Evolutionary conservation across 2,888 invertebrate genomes (phyloP).

Genomic region (Malacosoma neustria): DNA sequence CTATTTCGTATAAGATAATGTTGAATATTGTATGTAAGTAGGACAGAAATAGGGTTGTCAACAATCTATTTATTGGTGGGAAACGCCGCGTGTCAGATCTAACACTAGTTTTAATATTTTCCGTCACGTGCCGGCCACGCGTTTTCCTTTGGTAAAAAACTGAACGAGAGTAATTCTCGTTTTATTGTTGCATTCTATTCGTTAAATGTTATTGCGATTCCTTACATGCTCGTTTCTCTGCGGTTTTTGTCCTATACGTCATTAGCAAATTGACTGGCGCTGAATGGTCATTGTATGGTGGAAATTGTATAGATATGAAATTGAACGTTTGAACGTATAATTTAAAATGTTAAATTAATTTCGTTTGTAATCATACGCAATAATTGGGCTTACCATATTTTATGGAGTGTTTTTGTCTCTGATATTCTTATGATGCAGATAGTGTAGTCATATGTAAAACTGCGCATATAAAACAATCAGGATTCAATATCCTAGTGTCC

Average conservation of each 20-base stretch:
- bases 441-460: too few relatives aligned
- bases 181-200: conserved; percentile 67
- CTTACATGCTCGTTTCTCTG: conserved; percentile 18
- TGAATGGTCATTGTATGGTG: conserved; percentile 19
- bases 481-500: too few relatives aligned
- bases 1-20: too few relatives aligned
- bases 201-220: conserved; percentile 59
- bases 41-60: conserved; percentile 46
- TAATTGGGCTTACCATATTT: too few relatives aligned
- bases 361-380: too few relatives aligned
- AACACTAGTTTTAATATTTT: conserved; percentile 74
- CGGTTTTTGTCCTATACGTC: conserved; percentile 27
- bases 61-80: conserved; percentile 72
- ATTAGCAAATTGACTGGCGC: conserved; percentile 53
- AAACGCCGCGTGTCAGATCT: conserved; percentile 71
- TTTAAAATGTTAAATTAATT: background rate
- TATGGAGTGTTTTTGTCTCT: too few relatives aligned
- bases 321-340: conserved; percentile 5
- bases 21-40: too few relatives aligned
- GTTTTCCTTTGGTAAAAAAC: conserved; percentile 68
- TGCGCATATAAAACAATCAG: too few relatives aligned
- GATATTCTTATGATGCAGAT: too few relatives aligned
- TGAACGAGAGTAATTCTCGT: conserved; percentile 63
- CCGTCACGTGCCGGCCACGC: conserved; percentile 57
- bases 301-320: conserved; percentile 17